Percentiles rank a stretch among this genome's conserved stretches.
Conservation (phyloP, 2,797 vertebrate genomes). For the Acanthurus leucopareius region DNA sequence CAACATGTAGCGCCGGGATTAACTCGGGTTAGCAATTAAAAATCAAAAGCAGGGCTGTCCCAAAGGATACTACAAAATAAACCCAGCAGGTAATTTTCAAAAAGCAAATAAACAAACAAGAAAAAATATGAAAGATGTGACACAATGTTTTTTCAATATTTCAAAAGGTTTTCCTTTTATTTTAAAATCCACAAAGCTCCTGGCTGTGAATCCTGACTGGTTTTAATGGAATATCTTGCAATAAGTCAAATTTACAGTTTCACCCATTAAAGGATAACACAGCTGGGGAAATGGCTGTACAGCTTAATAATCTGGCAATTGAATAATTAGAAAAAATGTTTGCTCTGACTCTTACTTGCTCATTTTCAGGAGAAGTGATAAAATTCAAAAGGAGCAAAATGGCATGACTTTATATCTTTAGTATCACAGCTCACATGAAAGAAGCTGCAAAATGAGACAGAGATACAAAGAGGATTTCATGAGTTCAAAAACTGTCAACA, state of each 20-base stretch:
- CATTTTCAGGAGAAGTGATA: neutral
- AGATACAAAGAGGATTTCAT: slow-evolving; percentile 5
- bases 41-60: neutral
- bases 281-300: neutral
- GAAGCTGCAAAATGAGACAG: slow-evolving; percentile 4
- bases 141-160: neutral
- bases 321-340: neutral
- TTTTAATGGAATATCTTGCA: slow-evolving; percentile 20
- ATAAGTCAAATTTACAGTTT: neutral
- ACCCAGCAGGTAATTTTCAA: neutral
- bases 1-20: neutral
- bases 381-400: neutral
- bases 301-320: neutral
- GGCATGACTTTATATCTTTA: slow-evolving; percentile 2
- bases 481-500: neutral
- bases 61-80: slow-evolving; percentile 4
- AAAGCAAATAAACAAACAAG: slow-evolving; percentile 7
- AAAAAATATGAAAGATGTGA: neutral
- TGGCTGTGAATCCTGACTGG: neutral
- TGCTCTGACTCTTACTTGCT: neutral
- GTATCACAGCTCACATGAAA: slow-evolving; percentile 24
- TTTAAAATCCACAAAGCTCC: neutral
- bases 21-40: neutral
- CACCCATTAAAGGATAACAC: neutral
- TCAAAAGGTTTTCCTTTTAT: neutral